phyloP scores from a whole-genome alignment of 2,797 vertebrate species.

The Coranthus polyacanthus region DNA sequence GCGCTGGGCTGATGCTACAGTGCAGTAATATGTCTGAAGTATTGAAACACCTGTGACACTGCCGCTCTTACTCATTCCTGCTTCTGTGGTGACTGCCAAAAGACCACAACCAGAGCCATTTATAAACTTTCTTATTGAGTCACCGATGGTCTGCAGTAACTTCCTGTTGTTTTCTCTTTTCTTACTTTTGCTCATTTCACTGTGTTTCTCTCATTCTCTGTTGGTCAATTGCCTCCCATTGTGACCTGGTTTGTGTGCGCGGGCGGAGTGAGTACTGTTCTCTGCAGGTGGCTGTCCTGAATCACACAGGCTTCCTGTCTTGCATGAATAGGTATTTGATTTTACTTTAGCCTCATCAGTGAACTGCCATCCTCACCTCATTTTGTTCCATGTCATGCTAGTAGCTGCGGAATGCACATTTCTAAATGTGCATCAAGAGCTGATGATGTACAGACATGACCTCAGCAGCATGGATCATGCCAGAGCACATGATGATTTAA shows the following conservation, averaged over 20 bases:
- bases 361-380: conserved; percentile 53
- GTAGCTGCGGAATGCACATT: conserved; percentile 61
- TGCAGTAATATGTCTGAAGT: not conserved
- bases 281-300: conserved; percentile 83
- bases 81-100: conserved; percentile 33
- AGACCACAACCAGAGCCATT: conserved; percentile 46
- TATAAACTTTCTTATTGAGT: conserved; percentile 60
- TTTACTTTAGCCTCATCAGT: conserved; percentile 74
- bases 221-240: conserved; percentile 83
- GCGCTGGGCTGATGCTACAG: not conserved
- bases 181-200: conserved; percentile 81
- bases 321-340: conserved; percentile 92
- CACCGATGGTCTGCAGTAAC: conserved; percentile 68
- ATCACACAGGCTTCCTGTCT: conserved; percentile 84
- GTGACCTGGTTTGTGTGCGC: conserved; percentile 85
- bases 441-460: conserved; percentile 32
- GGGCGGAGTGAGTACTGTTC: conserved; percentile 87
- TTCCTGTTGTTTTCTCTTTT: conserved; percentile 74
- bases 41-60: not conserved
- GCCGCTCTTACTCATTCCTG: conserved; percentile 34
- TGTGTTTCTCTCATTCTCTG: conserved; percentile 86
- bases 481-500: conserved; percentile 46
- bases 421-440: conserved; percentile 64
- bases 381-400: conserved; percentile 50
- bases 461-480: conserved; percentile 56